Conservation (phyloP, 2,797 vertebrate species). For the Phoeniculus purpureus region DNA sequence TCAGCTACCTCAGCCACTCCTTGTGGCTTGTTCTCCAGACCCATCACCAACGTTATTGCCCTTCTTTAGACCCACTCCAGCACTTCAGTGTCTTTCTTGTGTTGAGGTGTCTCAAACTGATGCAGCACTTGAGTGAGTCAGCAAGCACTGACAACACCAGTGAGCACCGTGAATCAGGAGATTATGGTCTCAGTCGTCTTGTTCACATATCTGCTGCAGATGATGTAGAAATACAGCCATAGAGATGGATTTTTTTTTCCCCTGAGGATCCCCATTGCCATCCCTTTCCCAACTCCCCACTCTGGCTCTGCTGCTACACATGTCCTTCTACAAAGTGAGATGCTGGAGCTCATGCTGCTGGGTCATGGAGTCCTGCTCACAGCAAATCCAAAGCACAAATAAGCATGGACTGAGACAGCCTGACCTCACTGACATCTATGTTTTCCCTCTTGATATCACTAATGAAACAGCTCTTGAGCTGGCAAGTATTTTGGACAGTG, state of each 20-base stretch:
- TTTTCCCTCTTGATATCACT: neutral
- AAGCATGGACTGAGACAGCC: neutral
- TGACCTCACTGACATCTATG: neutral
- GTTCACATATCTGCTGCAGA: neutral
- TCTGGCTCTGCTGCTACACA: neutral
- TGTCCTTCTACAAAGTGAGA: accelerated
- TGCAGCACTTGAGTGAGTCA: neutral
- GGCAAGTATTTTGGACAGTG: neutral
- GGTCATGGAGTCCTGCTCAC: neutral
- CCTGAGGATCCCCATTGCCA: accelerated
- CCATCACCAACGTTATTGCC: too few relatives aligned
- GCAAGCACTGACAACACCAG: neutral
- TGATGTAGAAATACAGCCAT: neutral
- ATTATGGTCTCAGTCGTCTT: neutral
- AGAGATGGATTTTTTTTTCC: neutral
- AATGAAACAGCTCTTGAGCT: neutral
- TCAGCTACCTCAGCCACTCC: too few relatives aligned
- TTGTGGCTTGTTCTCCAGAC: too few relatives aligned
- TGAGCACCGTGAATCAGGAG: neutral
- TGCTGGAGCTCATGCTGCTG: neutral
- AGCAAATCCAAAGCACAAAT: neutral
- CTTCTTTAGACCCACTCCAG: too few relatives aligned
- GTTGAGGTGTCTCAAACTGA: too few relatives aligned
- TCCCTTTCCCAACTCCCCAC: neutral
- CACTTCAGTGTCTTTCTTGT: too few relatives aligned